These are phyloP conservation scores for Pteruthius melanotis DNA, from an alignment of 2,113 vertebrate species.

Conservation along the genomic window DNA sequence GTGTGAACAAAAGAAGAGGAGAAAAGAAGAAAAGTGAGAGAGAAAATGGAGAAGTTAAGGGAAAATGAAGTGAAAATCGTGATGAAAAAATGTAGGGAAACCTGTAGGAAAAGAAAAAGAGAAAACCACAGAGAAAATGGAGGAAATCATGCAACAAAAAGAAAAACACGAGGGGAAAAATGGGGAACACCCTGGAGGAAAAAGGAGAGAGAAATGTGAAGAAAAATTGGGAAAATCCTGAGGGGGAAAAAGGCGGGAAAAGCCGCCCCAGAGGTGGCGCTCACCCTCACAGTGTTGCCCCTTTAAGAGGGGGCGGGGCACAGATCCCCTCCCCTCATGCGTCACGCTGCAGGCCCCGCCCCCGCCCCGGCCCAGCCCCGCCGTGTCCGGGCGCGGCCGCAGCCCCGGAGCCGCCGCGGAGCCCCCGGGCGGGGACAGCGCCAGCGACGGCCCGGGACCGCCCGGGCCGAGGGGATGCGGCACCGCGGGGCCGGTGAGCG, in stretches of 20 bases:
- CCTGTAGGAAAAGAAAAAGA: background rate
- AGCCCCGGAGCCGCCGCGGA: background rate
- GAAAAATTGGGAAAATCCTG: background rate
- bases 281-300: accelerated
- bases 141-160: accelerated
- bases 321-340: accelerated
- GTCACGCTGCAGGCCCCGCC: background rate
- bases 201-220: background rate
- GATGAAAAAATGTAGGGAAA: accelerated
- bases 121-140: accelerated
- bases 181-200: background rate
- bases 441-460: no score
- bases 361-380: background rate
- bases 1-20: accelerated
- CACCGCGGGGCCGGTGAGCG: no score
- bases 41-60: background rate
- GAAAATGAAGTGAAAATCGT: accelerated
- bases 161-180: accelerated
- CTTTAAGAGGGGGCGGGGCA: background rate
- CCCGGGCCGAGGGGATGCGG: no score
- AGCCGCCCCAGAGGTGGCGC: accelerated
- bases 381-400: background rate
- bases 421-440: no score
- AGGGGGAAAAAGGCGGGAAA: background rate
- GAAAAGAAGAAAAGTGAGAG: background rate